Base-by-base conservation (phyloP, 2,797 vertebrate species). In the Peromyscus aztecus region DNA sequence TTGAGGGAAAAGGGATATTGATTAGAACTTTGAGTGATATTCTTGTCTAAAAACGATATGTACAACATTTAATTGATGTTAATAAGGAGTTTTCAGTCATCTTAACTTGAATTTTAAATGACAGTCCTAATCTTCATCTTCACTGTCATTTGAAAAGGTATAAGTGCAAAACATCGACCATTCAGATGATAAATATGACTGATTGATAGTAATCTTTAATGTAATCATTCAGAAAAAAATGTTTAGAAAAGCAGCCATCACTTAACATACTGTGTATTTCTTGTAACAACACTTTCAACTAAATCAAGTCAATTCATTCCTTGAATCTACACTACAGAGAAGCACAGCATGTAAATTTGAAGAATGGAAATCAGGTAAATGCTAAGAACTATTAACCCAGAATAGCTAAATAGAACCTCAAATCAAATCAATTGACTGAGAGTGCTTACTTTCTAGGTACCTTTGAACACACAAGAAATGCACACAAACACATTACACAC, bases 201-300 rank as follows among this genome's bases (percentile, higher is more conserved):
- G 14, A 16, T 23, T 86, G 11, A 82, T 76, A 23, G 2, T 67
- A 61, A 81, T 61, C 40, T 90, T 67, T 13, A 84, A 83, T 10
- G 19, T 82, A 31, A 90, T 67, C 83, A 55, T 89, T 85, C 67
- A 96, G 52, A 67, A 92, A 82, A 77, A 34, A 2, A 7, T 90
- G 14, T 52, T 71, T 73, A 29, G 29, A 92, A 90, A 85, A 89
- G 19, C 10, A 71, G 78, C 46, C 0, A 8, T 9, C 34, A 84
- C 75, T 89, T 90, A 21, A 43, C 6, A 88, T 73, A 52, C 34
- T n/a, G 14, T 82, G 31, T 80, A 46, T 88, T 89, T 37, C 65
- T 71, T 95, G 13, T 73, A 96, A 80, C 71, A 92, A 92, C 2
- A 4, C 21, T 84, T 80, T 88, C 43, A 71, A 76, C 37, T 65